These are phyloP conservation scores for Andrena praecox DNA, from an alignment of 2,888 invertebrate genomes.

Conservation along the genomic window DNA sequence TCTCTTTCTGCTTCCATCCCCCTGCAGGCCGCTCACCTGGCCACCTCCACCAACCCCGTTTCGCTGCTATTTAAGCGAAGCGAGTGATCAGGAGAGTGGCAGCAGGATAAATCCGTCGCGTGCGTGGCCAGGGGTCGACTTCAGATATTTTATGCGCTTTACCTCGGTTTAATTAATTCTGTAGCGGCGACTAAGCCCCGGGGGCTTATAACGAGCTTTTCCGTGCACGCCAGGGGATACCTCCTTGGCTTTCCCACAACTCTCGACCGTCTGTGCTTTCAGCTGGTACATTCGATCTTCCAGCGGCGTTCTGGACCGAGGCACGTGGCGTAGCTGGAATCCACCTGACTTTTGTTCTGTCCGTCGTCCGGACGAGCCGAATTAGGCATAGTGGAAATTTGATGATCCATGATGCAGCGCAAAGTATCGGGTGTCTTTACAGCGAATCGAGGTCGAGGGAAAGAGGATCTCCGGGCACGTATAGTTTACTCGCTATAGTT, in stretches of 20 bases:
- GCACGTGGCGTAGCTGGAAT: neutral
- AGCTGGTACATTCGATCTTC: constrained; percentile 47
- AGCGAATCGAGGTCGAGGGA: constrained; percentile 14
- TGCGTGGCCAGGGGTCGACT: constrained; percentile 42
- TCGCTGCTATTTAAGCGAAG: constrained; percentile 7
- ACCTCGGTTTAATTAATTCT: constrained; percentile 76
- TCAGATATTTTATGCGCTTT: constrained; percentile 69
- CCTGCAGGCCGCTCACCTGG: neutral
- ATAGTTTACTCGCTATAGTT: constrained; percentile 38
- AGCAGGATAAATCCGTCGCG: constrained; percentile 40
- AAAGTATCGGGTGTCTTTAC: neutral
- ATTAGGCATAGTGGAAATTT: neutral
- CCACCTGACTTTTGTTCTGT: neutral
- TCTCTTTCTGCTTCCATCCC: neutral
- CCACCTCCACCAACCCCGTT: neutral
- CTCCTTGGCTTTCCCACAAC: constrained; percentile 49
- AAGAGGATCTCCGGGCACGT: constrained; percentile 18
- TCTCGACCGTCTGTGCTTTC: constrained; percentile 22
- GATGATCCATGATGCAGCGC: neutral
- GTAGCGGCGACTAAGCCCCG: constrained; percentile 70
- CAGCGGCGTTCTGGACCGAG: neutral
- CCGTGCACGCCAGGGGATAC: constrained; percentile 52
- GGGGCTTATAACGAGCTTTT: constrained; percentile 73
- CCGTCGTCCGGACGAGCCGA: neutral
- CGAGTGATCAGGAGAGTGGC: constrained; percentile 29